Evolutionary conservation across 2,113 vertebrate genomes (phyloP).

Genomic region (Junco hyemalis): DNA sequence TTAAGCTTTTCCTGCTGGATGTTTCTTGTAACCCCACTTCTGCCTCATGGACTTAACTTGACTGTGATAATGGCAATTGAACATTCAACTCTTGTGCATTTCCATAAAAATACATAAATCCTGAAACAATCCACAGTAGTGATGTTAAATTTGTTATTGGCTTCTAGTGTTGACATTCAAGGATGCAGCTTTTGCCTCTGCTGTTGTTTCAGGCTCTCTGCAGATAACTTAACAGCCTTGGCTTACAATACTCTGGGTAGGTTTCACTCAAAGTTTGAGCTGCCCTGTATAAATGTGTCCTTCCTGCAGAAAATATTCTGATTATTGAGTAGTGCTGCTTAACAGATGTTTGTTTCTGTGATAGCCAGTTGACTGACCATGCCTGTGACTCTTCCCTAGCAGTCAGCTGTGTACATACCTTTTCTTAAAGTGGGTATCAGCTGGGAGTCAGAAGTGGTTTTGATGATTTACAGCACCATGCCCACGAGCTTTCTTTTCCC

Average conservation of each 20-base stretch:
- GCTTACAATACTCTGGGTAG: background rate
- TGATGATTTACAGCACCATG: conserved; percentile 7
- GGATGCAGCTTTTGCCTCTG: background rate
- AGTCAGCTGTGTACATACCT: background rate
- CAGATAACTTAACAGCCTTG: background rate
- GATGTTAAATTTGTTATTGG: background rate
- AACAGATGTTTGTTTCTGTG: background rate
- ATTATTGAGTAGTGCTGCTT: background rate
- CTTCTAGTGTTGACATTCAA: background rate
- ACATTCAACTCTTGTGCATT: background rate
- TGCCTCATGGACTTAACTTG: background rate
- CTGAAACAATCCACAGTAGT: background rate
- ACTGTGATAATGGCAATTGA: background rate
- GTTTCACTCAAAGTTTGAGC: background rate
- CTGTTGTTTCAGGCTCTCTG: background rate
- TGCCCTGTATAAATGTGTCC: background rate
- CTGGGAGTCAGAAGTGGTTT: background rate
- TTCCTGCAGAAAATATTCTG: background rate
- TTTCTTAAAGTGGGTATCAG: background rate
- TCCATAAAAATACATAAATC: background rate
- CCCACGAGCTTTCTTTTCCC: background rate
- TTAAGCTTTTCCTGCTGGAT: background rate
- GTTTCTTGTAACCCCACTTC: background rate
- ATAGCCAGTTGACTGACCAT: background rate
- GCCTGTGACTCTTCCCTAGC: background rate